Conservation (phyloP, 2,797 vertebrate species). For the Cirrhinus mrigala region DNA sequence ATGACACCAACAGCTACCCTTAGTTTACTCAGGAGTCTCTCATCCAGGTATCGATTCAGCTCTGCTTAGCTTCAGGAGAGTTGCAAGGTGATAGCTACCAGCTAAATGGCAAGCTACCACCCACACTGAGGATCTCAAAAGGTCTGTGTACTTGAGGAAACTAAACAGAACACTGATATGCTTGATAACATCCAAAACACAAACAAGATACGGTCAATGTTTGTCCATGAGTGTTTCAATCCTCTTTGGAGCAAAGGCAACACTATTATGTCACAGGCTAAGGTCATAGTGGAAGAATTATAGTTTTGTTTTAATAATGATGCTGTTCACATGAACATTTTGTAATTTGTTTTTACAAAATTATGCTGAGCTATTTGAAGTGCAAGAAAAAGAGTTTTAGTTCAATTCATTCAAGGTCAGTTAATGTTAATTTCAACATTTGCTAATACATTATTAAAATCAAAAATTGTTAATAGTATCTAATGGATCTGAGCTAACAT, state of each 20-base stretch:
- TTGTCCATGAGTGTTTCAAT: slow-evolving; percentile 39
- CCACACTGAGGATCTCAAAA: slow-evolving; percentile 13
- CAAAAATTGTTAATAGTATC: not conserved
- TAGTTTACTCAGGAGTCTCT: not conserved
- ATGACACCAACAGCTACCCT: not conserved
- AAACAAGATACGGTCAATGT: slow-evolving; percentile 39
- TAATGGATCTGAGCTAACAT: not conserved
- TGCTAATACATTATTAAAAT: not conserved
- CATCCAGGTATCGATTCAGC: not conserved
- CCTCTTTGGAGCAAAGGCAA: slow-evolving; percentile 42
- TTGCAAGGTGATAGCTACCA: not conserved
- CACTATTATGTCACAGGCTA: not conserved
- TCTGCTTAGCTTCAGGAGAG: slow-evolving; percentile 15
- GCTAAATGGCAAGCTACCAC: slow-evolving; percentile 14
- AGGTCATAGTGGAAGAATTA: not conserved
- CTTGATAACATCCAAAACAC: slow-evolving; percentile 51
- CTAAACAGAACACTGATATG: slow-evolving; percentile 23
- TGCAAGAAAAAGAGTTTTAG: not conserved
- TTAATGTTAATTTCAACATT: not conserved
- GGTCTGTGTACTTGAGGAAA: slow-evolving; percentile 16
- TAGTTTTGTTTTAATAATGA: not conserved
- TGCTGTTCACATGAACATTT: not conserved
- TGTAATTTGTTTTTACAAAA: not conserved
- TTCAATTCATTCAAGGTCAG: not conserved
- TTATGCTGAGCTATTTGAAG: not conserved